A percentile compares a stretch with the other conserved stretches of the same genome.
These are phyloP conservation scores for Ceratothoa steindachneri DNA, from an alignment of 2,888 invertebrate species.

Conservation along the genomic window DNA sequence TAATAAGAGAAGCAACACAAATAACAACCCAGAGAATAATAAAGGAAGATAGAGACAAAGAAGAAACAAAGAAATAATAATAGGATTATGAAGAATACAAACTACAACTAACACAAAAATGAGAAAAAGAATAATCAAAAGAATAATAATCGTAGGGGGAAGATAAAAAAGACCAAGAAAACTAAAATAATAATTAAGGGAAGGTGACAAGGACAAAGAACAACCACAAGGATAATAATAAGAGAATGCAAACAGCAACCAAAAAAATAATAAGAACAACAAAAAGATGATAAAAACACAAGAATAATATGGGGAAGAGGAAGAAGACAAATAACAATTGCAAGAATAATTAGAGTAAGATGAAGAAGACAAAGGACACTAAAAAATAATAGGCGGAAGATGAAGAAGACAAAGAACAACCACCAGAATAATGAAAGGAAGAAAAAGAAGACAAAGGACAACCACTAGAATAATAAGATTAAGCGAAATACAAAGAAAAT, in stretches of 20 bases:
- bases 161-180: neutral
- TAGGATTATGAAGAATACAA: neutral
- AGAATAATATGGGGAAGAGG: neutral
- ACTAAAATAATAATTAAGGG: neutral
- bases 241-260: neutral
- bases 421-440: too few species aligned
- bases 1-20: too few species aligned
- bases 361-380: too few species aligned
- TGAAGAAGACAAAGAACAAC: too few species aligned
- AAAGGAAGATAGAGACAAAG: neutral
- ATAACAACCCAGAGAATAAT: too few species aligned
- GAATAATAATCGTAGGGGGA: neutral
- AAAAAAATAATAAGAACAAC: neutral
- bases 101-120: neutral
- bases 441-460: too few species aligned
- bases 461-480: too few species aligned
- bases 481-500: too few species aligned
- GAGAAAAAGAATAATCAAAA: neutral
- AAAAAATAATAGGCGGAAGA: too few species aligned
- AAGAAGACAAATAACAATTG: neutral
- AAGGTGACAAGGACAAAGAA: neutral
- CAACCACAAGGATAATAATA: conserved; percentile 4
- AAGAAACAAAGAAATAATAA: neutral
- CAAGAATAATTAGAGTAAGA: neutral
- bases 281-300: neutral